These are phyloP conservation scores for Hypanus sabinus DNA, from an alignment of 2,113 vertebrate species.

Conservation along the genomic window DNA sequence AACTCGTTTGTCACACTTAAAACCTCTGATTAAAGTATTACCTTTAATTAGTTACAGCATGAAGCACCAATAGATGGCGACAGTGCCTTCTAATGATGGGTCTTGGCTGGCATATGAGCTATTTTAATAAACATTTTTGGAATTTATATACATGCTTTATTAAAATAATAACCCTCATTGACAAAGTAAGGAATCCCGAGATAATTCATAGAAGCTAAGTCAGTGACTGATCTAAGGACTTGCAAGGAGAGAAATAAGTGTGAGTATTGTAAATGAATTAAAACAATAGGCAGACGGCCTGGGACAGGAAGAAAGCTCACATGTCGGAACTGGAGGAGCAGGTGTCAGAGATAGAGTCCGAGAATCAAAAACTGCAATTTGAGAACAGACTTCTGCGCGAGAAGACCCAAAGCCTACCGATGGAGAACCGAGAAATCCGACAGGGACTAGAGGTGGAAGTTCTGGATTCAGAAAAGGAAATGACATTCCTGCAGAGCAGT, in stretches of 20 bases:
- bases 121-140: neutral
- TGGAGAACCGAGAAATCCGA: slow-evolving; percentile 83
- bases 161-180: neutral
- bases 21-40: neutral
- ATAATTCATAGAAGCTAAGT: neutral
- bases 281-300: slow-evolving; percentile 68
- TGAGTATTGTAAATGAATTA: neutral
- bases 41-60: neutral
- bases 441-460: slow-evolving; percentile 74
- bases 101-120: neutral
- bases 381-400: slow-evolving; percentile 78
- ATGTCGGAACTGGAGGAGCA: slow-evolving; percentile 93
- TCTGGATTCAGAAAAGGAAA: slow-evolving; percentile 59
- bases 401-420: slow-evolving; percentile 64
- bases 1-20: neutral
- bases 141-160: neutral
- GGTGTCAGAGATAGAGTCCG: slow-evolving; percentile 80
- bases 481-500: no score
- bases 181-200: neutral
- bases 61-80: neutral
- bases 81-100: neutral
- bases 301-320: slow-evolving; percentile 93
- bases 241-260: neutral
- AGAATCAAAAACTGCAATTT: slow-evolving; percentile 84
- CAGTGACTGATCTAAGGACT: neutral